Conservation (phyloP, 1,140 invertebrate species). For the Bombus waltoni region DNA sequence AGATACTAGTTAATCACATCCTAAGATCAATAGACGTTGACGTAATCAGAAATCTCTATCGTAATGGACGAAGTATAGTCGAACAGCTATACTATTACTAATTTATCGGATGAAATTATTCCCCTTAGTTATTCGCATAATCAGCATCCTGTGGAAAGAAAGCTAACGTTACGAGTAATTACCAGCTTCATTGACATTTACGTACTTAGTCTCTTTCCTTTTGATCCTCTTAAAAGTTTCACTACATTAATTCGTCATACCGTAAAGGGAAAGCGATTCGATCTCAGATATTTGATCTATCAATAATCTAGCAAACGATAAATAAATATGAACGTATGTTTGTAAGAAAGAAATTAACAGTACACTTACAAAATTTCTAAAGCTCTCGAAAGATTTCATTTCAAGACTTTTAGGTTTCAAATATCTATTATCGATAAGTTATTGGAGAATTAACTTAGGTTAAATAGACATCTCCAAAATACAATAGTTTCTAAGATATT, state of each 20-base stretch:
- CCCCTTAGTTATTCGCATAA: not conserved
- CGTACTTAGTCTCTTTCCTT: not conserved
- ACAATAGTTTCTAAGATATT: not conserved
- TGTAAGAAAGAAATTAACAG: not conserved
- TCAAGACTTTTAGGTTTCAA: not conserved
- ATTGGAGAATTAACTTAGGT: not conserved
- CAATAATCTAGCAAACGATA: not conserved
- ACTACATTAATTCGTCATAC: not conserved
- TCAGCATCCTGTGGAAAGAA: not conserved
- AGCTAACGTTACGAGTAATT: not conserved
- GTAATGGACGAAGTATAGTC: not conserved
- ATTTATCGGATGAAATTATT: slow-evolving; percentile 6
- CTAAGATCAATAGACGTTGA: not conserved
- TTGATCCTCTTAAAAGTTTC: no score
- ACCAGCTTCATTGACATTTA: not conserved
- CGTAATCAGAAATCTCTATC: not conserved
- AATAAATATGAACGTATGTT: not conserved
- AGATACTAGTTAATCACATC: not conserved
- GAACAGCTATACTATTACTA: not conserved
- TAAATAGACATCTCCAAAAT: not conserved
- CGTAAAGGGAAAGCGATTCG: not conserved
- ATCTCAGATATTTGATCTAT: not conserved
- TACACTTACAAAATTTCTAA: not conserved
- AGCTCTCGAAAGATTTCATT: not conserved
- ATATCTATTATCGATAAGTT: not conserved